These are phyloP conservation scores for Diadophis punctatus DNA, from an alignment of 2,113 vertebrate genomes.

Conservation along the genomic window DNA sequence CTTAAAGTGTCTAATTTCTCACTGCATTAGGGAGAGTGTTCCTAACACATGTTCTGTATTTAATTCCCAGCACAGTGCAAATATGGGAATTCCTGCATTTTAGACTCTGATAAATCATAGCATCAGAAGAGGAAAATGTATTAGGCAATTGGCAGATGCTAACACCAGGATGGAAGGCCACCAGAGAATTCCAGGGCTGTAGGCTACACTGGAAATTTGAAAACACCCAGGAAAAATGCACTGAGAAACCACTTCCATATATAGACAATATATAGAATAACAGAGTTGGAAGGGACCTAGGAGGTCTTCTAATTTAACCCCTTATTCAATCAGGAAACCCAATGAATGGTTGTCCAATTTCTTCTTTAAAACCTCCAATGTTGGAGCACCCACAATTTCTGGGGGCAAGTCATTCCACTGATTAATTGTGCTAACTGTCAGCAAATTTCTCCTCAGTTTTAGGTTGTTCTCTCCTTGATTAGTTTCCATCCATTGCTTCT, in stretches of 20 bases:
- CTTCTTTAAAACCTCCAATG: background rate
- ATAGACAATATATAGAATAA: background rate
- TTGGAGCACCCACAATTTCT: background rate
- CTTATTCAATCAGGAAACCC: background rate
- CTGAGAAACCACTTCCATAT: background rate
- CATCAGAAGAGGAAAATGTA: background rate
- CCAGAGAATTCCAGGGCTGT: background rate
- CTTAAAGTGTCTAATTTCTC: background rate
- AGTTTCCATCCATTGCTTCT: background rate
- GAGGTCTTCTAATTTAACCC: background rate
- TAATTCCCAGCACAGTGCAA: too few species aligned
- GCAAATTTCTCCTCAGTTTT: background rate
- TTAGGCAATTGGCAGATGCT: background rate
- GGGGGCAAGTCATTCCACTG: background rate
- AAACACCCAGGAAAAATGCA: background rate
- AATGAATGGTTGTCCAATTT: background rate
- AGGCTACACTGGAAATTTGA: background rate
- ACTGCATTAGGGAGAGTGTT: background rate
- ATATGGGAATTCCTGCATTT: background rate
- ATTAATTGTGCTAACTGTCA: background rate
- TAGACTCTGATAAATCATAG: background rate
- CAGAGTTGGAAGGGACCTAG: background rate
- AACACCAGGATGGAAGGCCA: background rate
- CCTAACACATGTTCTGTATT: background rate
- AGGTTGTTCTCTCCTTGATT: background rate